Evolutionary conservation across 2,797 vertebrate genomes (phyloP), one percentile per base, ranked within the genome.

Genomic region (Poecilia picta): DNA sequence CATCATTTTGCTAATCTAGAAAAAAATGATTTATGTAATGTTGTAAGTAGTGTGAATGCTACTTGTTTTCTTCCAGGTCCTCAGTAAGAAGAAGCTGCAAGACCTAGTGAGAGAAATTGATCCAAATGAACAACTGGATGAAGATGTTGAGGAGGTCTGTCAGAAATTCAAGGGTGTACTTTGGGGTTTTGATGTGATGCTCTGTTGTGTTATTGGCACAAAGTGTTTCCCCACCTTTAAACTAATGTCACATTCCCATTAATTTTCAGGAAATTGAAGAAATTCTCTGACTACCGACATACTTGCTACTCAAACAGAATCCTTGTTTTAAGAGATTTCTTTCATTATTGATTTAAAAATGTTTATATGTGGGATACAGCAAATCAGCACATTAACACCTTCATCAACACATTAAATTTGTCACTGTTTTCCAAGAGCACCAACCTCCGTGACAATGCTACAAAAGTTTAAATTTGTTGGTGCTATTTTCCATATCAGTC

Each of bases 41-140:
- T 33, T 62, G 2, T 20, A 13, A 28, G 28, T 59, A 59, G n/a
- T 28, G 55, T 59, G 25, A 25, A 53, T 53, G 3, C 23, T 10
- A 53, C 51, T 53, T 46, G 59, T 55, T 59, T 70, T 39, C 80
- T 64, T 28, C 0, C 87, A 99, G 98, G 98, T 99, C 81, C 96
- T 99, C 85, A 98, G 97, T 78, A 99, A 99, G 95, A 99, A 99
- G 96, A 99, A 99, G 85, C 91, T 99, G 78, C 98, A 99, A 89
- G 98, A 99, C 91, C 94, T 99, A 88, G 98, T 99, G 84, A 96
- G 98, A 88, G 98, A 99, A 91, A 98, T 99, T 64, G 98, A 99
- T 90, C 98, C 98, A 0, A 99, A 99, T 0, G 98, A 99, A 89
- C 98, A 99, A 90, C 94, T 99, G 91, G 98, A 99, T 94, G 98